These are phyloP conservation scores for Cassiopea andromeda DNA, from an alignment of 30 jellyfish, hydroid and myxozoan genomes.

Conservation along the genomic window DNA sequence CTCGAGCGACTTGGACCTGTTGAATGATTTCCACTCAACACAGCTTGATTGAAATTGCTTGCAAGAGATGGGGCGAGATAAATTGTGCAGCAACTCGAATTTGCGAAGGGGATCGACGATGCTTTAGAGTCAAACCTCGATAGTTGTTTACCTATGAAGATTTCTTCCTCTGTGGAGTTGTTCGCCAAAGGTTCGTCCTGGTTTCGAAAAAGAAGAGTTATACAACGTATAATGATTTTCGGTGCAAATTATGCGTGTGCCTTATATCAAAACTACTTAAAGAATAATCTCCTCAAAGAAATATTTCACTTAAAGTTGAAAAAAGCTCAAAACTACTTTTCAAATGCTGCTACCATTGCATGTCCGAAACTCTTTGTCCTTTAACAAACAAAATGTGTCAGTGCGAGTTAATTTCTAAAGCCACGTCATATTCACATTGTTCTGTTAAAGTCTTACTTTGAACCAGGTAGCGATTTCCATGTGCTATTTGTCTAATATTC, in stretches of 20 bases:
- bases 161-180: slow-evolving; percentile 58
- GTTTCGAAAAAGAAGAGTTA: slow-evolving; percentile 21
- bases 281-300: no score
- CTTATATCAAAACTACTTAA: neutral
- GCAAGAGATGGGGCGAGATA: slow-evolving; percentile 78
- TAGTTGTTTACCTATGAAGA: slow-evolving; percentile 59
- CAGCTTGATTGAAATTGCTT: slow-evolving; percentile 60
- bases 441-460: no score
- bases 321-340: no score
- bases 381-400: no score
- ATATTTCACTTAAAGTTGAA: no score
- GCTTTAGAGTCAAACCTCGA: slow-evolving; percentile 77
- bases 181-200: slow-evolving; percentile 76
- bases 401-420: no score
- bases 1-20: slow-evolving; percentile 61
- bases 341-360: no score
- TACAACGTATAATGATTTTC: slow-evolving; percentile 30
- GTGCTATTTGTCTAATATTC: no score
- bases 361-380: no score
- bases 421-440: no score
- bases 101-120: slow-evolving; percentile 80
- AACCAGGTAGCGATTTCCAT: no score
- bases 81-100: slow-evolving; percentile 80
- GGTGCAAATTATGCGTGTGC: neutral
- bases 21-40: slow-evolving; percentile 44